Evolutionary conservation across 2,888 invertebrate genomes (phyloP), one percentile per base, ranked within the genome.

Genomic region (Drosophila prolongata): DNA sequence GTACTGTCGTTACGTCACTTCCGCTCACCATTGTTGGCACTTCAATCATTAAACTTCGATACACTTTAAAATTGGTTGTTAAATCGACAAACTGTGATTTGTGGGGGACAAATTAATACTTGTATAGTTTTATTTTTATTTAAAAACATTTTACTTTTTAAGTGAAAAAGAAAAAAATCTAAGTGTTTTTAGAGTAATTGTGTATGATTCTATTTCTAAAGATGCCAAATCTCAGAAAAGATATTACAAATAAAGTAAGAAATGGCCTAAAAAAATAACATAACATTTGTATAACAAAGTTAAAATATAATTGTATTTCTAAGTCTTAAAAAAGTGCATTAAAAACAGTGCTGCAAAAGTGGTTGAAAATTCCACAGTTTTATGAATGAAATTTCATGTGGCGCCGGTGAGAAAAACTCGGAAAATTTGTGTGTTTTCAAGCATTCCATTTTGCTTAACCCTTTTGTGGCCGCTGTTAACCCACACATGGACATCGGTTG

Each of bases 311-410:
- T 19, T 3, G 19, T 3, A 19, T 19, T 1, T 19, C 19, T 19
- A 19, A 19, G 1, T 19, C 2, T 19, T 24, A 24, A 24, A 24
- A 24, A 9, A 43, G 43, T 10, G 60, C 6, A 54, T 55, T 46
- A 9, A 3, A 38, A 11, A 11, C 8, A 11, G n/a, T 19, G 9
- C 40, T 16, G 14, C 40, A 16, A 43, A 19, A 4, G 19, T 19
- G 2, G 0, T 1, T 19, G 1, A 5, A 19, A 43, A 43, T 43
- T 0, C 11, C 11, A 16, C 10, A 19, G 10, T 38, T 66, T 66
- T 40, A 66, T 66, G 65, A 66, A 66, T 66, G 65, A 47, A 61
- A 65, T 34, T 38, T 24, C 24, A 34, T 37, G 30, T 40, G 58
- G 58, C 58, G 58, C 40, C 58, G 40, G 58, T 30, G 57, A 16